Percentiles rank a stretch among this genome's conserved stretches.
Evolutionary conservation across 2,888 invertebrate genomes (phyloP).

Genomic region (Dendrolimus pini): DNA sequence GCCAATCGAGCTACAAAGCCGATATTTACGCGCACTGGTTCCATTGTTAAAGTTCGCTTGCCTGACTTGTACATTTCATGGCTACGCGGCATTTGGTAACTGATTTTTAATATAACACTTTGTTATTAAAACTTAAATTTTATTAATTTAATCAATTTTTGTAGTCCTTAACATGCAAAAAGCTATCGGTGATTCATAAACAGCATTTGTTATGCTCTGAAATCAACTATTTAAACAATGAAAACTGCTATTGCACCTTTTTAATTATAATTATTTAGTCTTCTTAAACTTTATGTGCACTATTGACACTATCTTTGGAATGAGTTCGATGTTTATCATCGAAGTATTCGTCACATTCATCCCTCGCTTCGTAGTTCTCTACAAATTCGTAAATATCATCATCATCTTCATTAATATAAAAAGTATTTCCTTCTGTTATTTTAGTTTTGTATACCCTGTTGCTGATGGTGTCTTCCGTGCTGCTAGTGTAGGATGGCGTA

Average conservation of each 20-base stretch:
- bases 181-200: constrained; percentile 13
- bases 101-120: neutral
- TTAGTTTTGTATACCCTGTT: constrained; percentile 68
- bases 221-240: constrained; percentile 3
- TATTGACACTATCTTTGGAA: constrained; percentile 57
- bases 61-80: no score
- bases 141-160: constrained; percentile 17
- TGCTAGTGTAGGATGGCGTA: constrained; percentile 46
- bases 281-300: constrained; percentile 34
- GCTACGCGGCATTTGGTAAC: neutral
- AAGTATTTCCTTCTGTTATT: constrained; percentile 49
- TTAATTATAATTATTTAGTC: constrained; percentile 34
- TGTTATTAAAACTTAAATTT: neutral
- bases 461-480: constrained; percentile 49
- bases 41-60: no score
- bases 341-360: constrained; percentile 43
- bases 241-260: constrained; percentile 39
- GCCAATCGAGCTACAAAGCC: no score
- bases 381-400: constrained; percentile 44
- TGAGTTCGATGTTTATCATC: constrained; percentile 44
- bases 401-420: constrained; percentile 36
- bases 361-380: constrained; percentile 31
- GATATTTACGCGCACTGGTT: no score
- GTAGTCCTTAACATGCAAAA: constrained; percentile 22
- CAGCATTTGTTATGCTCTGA: no score